Evolutionary conservation across 2,888 invertebrate species (phyloP).

Genomic region (Pollenia griseotomentosa): DNA sequence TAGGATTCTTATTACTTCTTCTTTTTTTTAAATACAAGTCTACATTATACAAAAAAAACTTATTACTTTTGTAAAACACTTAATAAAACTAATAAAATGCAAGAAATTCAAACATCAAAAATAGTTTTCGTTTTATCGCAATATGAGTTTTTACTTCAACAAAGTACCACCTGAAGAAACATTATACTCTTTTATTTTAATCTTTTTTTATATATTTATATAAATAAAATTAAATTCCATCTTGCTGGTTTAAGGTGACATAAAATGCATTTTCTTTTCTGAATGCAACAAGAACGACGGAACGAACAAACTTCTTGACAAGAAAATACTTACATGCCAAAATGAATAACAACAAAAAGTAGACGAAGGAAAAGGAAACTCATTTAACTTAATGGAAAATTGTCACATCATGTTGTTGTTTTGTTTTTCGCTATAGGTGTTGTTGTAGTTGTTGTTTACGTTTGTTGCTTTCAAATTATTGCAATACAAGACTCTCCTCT

Average conservation of each 20-base stretch:
- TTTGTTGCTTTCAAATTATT: conserved; percentile 47
- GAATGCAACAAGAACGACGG: conserved; percentile 31
- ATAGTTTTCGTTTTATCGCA: neutral
- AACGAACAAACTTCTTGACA: conserved; percentile 36
- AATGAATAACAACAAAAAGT: neutral
- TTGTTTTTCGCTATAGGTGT: conserved; percentile 4
- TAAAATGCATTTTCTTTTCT: conserved; percentile 35
- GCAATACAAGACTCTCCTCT: conserved; percentile 26
- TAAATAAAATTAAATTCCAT: neutral
- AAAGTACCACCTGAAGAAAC: neutral
- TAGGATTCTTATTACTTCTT: too few relatives aligned
- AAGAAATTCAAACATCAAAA: neutral
- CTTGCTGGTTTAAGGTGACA: conserved; percentile 47
- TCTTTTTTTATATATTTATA: neutral
- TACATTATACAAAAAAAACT: too few relatives aligned
- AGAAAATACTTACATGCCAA: conserved; percentile 2
- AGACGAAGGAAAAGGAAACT: conserved; percentile 43
- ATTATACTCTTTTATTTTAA: neutral
- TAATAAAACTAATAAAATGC: neutral
- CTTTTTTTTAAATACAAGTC: too few relatives aligned
- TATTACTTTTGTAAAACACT: too few relatives aligned
- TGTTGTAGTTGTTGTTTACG: conserved; percentile 1
- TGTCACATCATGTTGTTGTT: conserved; percentile 29
- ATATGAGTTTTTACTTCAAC: neutral
- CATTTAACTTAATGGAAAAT: conserved; percentile 65